These are phyloP conservation scores for Festucalex cinctus DNA, from an alignment of 2,113 vertebrate genomes.

Conservation along the genomic window DNA sequence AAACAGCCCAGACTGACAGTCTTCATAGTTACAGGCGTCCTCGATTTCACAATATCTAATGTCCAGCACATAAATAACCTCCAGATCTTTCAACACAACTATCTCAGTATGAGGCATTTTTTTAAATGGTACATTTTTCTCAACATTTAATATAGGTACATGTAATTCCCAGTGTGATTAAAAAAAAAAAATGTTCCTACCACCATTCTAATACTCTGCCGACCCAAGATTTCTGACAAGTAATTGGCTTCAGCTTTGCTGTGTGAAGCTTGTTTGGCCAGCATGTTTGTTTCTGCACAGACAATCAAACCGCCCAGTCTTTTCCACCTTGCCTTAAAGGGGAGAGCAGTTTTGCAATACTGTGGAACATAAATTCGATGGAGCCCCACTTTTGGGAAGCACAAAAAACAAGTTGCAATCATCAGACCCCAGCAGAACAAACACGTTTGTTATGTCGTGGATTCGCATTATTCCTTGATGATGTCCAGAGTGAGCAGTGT, in stretches of 20 bases:
- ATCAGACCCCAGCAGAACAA: neutral
- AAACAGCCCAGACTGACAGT: constrained; percentile 60
- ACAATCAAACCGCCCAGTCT: constrained; percentile 6
- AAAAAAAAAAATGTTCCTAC: neutral
- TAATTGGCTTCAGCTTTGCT: constrained; percentile 2
- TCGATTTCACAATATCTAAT: no score
- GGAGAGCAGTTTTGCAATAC: neutral
- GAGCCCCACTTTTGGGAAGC: neutral
- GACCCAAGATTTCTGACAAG: neutral
- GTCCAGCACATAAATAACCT: neutral
- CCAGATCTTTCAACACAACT: neutral
- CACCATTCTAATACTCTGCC: neutral
- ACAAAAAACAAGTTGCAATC: constrained; percentile 1
- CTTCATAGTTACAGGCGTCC: constrained; percentile 31
- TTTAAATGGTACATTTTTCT: neutral
- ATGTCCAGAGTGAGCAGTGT: neutral
- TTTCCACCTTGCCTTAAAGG: constrained; percentile 1
- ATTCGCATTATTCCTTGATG: neutral
- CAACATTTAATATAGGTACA: neutral
- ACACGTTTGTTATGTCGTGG: neutral
- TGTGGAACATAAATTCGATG: neutral
- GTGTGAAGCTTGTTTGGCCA: neutral
- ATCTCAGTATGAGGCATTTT: neutral
- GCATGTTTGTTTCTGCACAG: constrained; percentile 6
- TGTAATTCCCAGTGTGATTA: neutral